Conservation (phyloP, 2,113 vertebrate genomes). For the Trogon surrucura region DNA sequence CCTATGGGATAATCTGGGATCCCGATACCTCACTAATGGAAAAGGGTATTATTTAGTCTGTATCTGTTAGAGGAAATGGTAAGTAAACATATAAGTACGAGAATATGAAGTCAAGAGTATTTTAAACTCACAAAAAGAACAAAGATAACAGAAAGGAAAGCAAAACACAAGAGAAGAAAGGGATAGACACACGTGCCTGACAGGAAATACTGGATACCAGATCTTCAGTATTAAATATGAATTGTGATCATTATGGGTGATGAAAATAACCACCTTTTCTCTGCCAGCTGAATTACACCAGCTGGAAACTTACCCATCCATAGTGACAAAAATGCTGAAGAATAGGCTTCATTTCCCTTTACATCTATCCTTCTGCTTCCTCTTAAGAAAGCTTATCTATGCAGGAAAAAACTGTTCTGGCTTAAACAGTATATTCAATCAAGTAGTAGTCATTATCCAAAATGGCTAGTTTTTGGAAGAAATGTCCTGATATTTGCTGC, state of each 20-base stretch:
- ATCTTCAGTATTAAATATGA: background rate
- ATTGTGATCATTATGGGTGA: background rate
- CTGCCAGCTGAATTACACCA: background rate
- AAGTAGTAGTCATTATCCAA: background rate
- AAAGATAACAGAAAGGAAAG: background rate
- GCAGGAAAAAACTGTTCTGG: background rate
- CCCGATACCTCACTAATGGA: background rate
- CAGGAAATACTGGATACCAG: background rate
- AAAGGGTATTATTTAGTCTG: background rate
- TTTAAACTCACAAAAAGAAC: background rate
- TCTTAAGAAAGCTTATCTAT: background rate
- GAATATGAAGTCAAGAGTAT: background rate
- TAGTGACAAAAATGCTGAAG: background rate
- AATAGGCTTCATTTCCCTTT: background rate
- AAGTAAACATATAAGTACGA: background rate
- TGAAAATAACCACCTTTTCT: background rate
- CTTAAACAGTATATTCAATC: background rate
- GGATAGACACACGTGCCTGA: background rate
- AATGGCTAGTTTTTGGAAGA: background rate
- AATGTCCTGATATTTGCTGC: background rate
- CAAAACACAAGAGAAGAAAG: background rate
- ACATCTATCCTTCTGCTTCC: background rate
- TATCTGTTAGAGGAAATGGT: background rate
- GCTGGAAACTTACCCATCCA: background rate
- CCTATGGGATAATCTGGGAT: background rate